Conservation (phyloP, 2,113 vertebrate genomes). For the Hypanus sabinus region DNA sequence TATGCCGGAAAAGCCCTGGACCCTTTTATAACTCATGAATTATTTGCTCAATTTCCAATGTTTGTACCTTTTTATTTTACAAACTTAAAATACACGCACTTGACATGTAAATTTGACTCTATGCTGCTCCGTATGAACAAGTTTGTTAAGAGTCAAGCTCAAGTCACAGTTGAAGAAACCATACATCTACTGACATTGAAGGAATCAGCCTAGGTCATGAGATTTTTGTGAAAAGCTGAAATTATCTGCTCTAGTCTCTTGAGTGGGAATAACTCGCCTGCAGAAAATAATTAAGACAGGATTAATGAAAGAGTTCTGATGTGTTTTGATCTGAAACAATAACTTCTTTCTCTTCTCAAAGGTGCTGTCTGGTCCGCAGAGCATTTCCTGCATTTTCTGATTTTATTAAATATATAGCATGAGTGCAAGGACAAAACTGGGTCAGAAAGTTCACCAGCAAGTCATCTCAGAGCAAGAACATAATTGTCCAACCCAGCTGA, state of each 20-base stretch:
- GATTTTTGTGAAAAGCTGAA: background rate
- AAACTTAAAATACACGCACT: background rate
- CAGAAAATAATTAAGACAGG: background rate
- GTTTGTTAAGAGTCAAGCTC: background rate
- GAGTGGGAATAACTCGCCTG: background rate
- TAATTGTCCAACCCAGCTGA: background rate
- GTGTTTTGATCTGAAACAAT: no score
- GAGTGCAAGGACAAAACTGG: background rate
- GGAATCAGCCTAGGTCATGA: background rate
- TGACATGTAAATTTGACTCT: background rate
- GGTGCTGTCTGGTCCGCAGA: no score
- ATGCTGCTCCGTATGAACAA: background rate
- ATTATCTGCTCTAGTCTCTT: background rate
- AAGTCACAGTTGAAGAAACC: background rate
- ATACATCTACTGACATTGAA: background rate
- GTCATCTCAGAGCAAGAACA: background rate
- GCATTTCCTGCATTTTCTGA: no score
- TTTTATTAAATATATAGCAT: no score
- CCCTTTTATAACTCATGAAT: background rate
- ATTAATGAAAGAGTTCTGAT: background rate
- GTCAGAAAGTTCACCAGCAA: background rate
- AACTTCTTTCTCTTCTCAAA: no score
- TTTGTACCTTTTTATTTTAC: background rate
- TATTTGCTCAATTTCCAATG: background rate
- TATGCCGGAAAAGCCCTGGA: no score